Percentiles rank a stretch among this genome's conserved stretches.
phyloP scores from a whole-genome alignment of 2,888 invertebrate genomes.

The Auanema freiburgensis region DNA sequence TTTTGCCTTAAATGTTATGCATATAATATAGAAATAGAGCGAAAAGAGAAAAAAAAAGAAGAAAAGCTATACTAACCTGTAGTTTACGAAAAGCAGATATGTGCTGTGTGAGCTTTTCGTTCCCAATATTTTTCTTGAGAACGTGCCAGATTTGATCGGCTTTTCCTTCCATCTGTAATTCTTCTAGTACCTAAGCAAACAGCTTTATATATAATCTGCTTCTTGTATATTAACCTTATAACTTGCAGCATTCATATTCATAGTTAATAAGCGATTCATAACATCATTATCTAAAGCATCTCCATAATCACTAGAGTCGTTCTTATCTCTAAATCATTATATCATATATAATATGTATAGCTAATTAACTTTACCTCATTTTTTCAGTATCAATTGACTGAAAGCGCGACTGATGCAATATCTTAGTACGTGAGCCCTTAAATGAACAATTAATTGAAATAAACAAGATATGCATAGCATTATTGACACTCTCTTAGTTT shows the following conservation, averaged over 20 bases:
- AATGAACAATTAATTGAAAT: background rate
- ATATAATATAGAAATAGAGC: background rate
- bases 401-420: conserved; percentile 22
- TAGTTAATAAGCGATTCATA: conserved; percentile 2
- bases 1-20: conserved; percentile 47
- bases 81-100: conserved; percentile 55
- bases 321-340: background rate
- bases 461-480: background rate
- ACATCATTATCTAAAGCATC: too few relatives aligned
- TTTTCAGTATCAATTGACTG: conserved; percentile 12
- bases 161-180: conserved; percentile 59
- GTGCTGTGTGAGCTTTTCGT: conserved; percentile 50
- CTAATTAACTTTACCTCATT: conserved; percentile 12
- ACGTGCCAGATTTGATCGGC: conserved; percentile 58
- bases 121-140: conserved; percentile 53
- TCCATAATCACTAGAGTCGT: background rate
- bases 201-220: background rate
- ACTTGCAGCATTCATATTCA: conserved; percentile 1
- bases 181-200: conserved; percentile 36
- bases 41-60: conserved; percentile 5
- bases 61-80: conserved; percentile 41
- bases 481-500: background rate
- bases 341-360: background rate
- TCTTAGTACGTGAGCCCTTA: conserved; percentile 19
- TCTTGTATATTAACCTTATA: background rate